Percentiles rank a stretch among this genome's conserved stretches.
Evolutionary conservation across 2,113 vertebrate species (phyloP).

Genomic region (Fregata magnificens): DNA sequence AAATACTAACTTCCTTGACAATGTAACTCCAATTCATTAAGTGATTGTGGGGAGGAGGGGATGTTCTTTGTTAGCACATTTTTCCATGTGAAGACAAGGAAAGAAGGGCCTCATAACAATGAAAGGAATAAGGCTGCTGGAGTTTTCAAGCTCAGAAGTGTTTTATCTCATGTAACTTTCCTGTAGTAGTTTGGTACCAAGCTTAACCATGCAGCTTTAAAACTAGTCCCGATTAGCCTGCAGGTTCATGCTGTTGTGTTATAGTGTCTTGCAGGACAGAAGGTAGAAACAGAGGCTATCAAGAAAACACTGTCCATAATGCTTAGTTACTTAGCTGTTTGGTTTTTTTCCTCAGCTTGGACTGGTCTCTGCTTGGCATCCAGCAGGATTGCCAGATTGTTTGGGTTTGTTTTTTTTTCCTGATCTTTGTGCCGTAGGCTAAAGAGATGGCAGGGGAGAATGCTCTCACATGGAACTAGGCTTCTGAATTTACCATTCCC

Average conservation of each 20-base stretch:
- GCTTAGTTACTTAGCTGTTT: neutral
- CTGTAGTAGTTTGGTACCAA: neutral
- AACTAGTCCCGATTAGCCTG: neutral
- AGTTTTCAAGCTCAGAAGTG: neutral
- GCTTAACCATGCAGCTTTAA: neutral
- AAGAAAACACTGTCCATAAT: fast-evolving
- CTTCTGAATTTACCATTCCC: neutral
- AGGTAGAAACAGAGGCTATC: neutral
- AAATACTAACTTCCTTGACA: neutral
- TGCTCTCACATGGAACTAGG: neutral
- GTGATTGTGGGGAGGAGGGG: neutral
- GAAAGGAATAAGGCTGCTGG: neutral
- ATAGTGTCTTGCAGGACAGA: neutral
- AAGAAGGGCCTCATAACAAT: neutral
- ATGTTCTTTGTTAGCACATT: neutral
- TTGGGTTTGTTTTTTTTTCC: neutral
- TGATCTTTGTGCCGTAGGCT: neutral
- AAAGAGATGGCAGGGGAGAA: neutral
- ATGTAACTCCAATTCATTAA: neutral
- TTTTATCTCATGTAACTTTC: neutral
- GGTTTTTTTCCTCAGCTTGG: neutral
- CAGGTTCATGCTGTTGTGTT: neutral
- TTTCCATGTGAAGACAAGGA: neutral
- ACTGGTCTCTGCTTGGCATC: neutral
- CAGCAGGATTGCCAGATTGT: neutral